Evolutionary conservation across 2,797 vertebrate species (phyloP), one percentile per base, ranked within the genome.

Genomic region (Chrosomus eos): DNA sequence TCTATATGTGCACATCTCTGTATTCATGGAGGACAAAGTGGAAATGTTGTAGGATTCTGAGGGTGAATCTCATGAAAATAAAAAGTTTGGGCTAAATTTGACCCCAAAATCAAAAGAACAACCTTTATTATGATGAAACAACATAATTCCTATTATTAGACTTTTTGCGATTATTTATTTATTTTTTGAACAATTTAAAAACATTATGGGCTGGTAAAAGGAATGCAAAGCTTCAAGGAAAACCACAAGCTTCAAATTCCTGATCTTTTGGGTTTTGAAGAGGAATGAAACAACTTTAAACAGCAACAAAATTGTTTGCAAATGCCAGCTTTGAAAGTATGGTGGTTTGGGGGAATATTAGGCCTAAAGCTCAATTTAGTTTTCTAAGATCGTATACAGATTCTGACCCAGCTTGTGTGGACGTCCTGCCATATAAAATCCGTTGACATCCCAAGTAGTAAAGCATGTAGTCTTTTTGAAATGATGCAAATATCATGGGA

Each of bases 31-130:
- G 26, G 26, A 64, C 68, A n/a, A 7, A 0, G 7, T 36, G 80
- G 28, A 31, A 48, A 33, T 1, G 9, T 87, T 10, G 91, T 90
- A 89, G 88, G 79, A 83, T 89, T 87, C 80, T 70, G 18, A 89
- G 87, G 66, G 75, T 88, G 88, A 89, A 75, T 68, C 55, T 70
- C 58, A 72, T 81, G 77, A 55, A 86, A 73, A 19, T 16, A 51
- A 72, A 84, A 80, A 81, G 86, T 82, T 90, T n/a, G 6, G 40
- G 9, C 5, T 1, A 8, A 8, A 48, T 60, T 60, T 58, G 1
- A 62, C 11, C 5, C 33, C 5, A 19, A 76, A 75, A 36, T 55
- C 1, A 55, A 75, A 75, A 26, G 0, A 5, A 36, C 21, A n/a
- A 18, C 28, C 7, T 3, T 3, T n/a, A n/a, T 58, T 18, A n/a